phyloP scores from a whole-genome alignment of 1,140 invertebrate genomes.

The Antheraea pernyi region DNA sequence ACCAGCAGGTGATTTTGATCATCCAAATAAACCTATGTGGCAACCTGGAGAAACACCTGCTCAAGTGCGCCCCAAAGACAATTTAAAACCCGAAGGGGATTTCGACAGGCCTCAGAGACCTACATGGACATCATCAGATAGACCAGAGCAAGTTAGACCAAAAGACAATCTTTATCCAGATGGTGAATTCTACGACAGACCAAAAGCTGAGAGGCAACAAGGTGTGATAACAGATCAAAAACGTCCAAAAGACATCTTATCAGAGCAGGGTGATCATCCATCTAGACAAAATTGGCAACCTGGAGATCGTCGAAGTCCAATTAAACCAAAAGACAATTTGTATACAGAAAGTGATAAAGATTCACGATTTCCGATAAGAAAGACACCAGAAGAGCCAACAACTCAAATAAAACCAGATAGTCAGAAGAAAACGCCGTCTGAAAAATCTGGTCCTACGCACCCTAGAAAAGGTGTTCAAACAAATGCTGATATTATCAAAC shows the following conservation, averaged over 20 bases:
- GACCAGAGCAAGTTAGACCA: constrained; percentile 24
- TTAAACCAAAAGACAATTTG: constrained; percentile 80
- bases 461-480: constrained; percentile 81
- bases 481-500: constrained; percentile 75
- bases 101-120: constrained; percentile 56
- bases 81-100: constrained; percentile 81
- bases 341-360: constrained; percentile 79
- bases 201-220: constrained; percentile 26
- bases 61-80: constrained; percentile 78
- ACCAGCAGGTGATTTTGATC: constrained; percentile 77
- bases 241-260: constrained; percentile 78
- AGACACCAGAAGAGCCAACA: constrained; percentile 14
- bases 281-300: constrained; percentile 64
- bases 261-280: constrained; percentile 80
- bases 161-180: constrained; percentile 79
- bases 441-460: constrained; percentile 75
- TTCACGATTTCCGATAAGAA: not conserved
- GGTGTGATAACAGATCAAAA: constrained; percentile 25
- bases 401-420: constrained; percentile 49
- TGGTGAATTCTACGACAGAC: constrained; percentile 76
- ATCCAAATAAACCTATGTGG: constrained; percentile 65
- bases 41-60: constrained; percentile 67
- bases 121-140: constrained; percentile 22
- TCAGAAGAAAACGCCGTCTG: constrained; percentile 74
- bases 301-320: constrained; percentile 80